phyloP scores from a whole-genome alignment of 2,888 invertebrate species.

The Caenorhabditis sp. region DNA sequence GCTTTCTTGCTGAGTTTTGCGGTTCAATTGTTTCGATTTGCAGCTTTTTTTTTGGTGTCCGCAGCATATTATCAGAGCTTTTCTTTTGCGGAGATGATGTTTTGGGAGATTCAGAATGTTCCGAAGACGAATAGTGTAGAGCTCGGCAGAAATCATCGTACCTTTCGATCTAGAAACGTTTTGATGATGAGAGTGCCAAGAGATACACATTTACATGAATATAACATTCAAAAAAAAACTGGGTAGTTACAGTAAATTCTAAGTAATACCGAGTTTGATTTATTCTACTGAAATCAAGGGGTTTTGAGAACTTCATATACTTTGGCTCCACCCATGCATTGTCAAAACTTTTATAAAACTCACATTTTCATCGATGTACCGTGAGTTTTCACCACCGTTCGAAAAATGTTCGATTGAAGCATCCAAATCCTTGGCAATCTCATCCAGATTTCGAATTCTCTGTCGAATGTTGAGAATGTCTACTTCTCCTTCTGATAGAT shows the following conservation, averaged over 20 bases:
- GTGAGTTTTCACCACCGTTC: background rate
- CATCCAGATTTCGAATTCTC: slow-evolving; percentile 46
- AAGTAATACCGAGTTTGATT: too few relatives aligned
- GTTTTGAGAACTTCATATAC: too few relatives aligned
- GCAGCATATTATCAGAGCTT: too few relatives aligned
- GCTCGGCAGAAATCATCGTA: slow-evolving; percentile 44
- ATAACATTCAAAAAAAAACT: too few relatives aligned
- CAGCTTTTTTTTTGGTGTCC: too few relatives aligned
- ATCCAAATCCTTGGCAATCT: slow-evolving; percentile 48
- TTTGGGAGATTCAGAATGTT: slow-evolving; percentile 12
- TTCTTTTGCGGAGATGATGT: slow-evolving; percentile 36
- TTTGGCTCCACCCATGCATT: too few relatives aligned
- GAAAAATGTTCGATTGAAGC: slow-evolving; percentile 43
- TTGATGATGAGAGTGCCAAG: too few relatives aligned
- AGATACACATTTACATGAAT: too few relatives aligned
- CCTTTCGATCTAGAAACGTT: slow-evolving; percentile 19
- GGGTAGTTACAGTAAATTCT: too few relatives aligned
- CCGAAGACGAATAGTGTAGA: slow-evolving; percentile 16
- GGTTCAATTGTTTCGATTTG: too few relatives aligned
- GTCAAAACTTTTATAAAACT: slow-evolving; percentile 5
- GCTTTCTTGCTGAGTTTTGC: background rate
- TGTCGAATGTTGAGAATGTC: slow-evolving; percentile 41
- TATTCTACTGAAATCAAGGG: too few relatives aligned
- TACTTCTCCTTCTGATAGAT: slow-evolving; percentile 34
- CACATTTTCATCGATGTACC: background rate